Evolutionary conservation across 2,888 invertebrate genomes (phyloP).

Genomic region (Leptopilina drosophilae): DNA sequence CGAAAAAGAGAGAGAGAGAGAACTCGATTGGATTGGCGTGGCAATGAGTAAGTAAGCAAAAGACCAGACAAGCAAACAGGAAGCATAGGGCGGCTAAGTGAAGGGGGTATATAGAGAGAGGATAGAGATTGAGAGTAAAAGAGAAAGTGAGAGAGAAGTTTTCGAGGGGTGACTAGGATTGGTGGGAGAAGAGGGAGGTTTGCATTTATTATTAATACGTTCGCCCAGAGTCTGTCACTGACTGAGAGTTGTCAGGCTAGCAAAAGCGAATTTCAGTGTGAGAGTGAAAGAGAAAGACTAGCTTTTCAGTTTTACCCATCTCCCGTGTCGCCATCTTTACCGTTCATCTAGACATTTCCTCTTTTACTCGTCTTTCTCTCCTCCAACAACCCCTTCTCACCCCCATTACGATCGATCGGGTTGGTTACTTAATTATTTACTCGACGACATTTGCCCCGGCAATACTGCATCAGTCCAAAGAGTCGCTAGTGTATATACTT

Average conservation of each 20-base stretch:
- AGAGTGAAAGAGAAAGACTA: constrained; percentile 48
- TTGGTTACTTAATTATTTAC: constrained; percentile 68
- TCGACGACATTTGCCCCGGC: constrained; percentile 48
- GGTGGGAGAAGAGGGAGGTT: constrained; percentile 65
- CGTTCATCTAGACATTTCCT: constrained; percentile 51
- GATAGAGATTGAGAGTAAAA: too few species aligned
- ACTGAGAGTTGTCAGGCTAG: constrained; percentile 68
- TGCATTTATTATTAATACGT: constrained; percentile 75
- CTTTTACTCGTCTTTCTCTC: constrained; percentile 46
- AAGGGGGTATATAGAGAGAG: constrained; percentile 19
- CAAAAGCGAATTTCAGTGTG: constrained; percentile 59
- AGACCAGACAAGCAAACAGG: constrained; percentile 59
- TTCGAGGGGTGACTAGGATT: constrained; percentile 47
- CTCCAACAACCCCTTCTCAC: constrained; percentile 47
- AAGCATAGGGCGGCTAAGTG: constrained; percentile 26
- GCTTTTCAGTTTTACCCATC: constrained; percentile 62
- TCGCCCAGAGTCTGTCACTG: constrained; percentile 70
- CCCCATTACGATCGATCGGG: constrained; percentile 56
- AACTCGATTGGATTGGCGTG: constrained; percentile 50
- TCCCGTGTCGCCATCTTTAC: constrained; percentile 55
- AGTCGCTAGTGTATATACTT: constrained; percentile 16
- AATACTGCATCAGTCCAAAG: constrained; percentile 37
- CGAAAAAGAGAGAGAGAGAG: constrained; percentile 32
- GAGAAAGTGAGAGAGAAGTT: constrained; percentile 7
- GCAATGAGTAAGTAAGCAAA: constrained; percentile 35